phyloP scores from a whole-genome alignment of 2,113 vertebrate genomes.

The Stegastes partitus region DNA sequence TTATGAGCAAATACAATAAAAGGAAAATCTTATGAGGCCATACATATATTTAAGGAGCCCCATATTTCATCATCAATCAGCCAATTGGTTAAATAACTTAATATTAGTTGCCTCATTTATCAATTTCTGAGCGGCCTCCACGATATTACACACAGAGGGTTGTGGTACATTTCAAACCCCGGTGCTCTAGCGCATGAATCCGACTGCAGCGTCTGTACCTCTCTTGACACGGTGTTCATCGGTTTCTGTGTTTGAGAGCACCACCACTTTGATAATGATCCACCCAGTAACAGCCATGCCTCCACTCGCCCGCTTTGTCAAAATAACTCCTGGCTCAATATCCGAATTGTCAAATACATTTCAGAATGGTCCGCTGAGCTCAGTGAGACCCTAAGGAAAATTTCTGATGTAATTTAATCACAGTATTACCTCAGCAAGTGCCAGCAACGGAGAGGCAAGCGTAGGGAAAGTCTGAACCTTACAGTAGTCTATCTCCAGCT shows the following conservation, averaged over 20 bases:
- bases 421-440: constrained; percentile 57
- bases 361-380: constrained; percentile 53
- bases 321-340: constrained; percentile 68
- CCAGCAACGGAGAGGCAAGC: constrained; percentile 32
- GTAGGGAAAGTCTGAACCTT: constrained; percentile 12
- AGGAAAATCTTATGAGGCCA: not conserved
- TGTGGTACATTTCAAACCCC: constrained; percentile 12
- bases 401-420: constrained; percentile 70
- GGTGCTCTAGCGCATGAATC: not conserved
- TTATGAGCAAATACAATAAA: constrained; percentile 5
- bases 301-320: constrained; percentile 50
- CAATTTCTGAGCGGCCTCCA: not conserved
- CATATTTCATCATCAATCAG: not conserved
- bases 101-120: not conserved
- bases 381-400: constrained; percentile 58
- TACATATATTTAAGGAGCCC: not conserved
- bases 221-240: constrained; percentile 24
- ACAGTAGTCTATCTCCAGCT: constrained; percentile 14
- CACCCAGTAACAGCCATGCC: constrained; percentile 39
- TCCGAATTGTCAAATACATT: constrained; percentile 61
- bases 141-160: no score
- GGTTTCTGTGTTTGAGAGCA: constrained; percentile 16
- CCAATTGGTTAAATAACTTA: no score
- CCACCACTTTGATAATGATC: constrained; percentile 56
- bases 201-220: constrained; percentile 13